Conservation (phyloP, 2,113 vertebrate genomes). For the Aramus guarauna region DNA sequence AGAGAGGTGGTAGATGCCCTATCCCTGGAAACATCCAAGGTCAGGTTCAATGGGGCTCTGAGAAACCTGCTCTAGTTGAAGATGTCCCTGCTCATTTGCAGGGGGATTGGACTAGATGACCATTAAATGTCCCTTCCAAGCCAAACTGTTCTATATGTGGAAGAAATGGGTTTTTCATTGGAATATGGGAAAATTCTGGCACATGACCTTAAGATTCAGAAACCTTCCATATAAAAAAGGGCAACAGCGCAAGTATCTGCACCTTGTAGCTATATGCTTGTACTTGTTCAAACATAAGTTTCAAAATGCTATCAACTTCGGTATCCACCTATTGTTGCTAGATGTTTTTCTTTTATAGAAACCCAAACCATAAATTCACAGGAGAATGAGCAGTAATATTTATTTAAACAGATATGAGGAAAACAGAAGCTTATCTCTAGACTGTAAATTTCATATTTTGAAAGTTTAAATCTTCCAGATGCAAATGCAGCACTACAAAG, state of each 20-base stretch:
- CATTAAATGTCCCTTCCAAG: background rate
- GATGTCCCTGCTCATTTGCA: background rate
- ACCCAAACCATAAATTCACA: conserved; percentile 4
- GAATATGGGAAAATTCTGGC: background rate
- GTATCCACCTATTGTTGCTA: background rate
- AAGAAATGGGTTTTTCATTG: background rate
- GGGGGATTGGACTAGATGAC: background rate
- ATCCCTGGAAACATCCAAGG: background rate
- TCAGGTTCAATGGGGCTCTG: background rate
- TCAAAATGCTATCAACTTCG: background rate
- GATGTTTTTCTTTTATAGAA: background rate
- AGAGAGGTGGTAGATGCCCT: background rate
- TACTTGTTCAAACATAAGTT: background rate
- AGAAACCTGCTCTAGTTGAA: background rate
- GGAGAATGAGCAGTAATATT: conserved; percentile 11
- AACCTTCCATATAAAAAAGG: background rate
- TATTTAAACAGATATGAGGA: conserved; percentile 19
- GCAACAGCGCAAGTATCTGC: background rate
- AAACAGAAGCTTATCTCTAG: background rate
- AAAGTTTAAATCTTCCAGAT: background rate
- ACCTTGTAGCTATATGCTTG: background rate
- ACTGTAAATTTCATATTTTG: background rate
- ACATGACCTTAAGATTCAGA: background rate
- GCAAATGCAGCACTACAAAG: background rate
- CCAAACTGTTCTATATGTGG: too few species aligned